Evolutionary conservation across 2,888 invertebrate genomes (phyloP).

Genomic region (Cephus runcator): DNA sequence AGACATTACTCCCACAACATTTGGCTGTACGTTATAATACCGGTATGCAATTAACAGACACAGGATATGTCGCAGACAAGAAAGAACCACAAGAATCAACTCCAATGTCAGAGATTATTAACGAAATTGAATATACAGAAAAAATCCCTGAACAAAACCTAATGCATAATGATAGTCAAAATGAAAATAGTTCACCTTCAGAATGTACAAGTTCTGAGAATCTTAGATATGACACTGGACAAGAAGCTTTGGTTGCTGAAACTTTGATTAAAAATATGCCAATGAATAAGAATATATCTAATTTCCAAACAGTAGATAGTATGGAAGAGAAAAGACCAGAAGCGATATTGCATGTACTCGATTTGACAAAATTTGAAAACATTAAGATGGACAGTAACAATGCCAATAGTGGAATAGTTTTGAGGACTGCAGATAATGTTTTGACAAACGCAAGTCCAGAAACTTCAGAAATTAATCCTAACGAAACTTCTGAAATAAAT

Average conservation of each 20-base stretch:
- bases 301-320: neutral
- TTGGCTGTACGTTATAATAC: slow-evolving; percentile 44
- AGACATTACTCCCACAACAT: slow-evolving; percentile 54
- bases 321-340: neutral
- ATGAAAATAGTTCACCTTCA: neutral
- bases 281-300: slow-evolving; percentile 20
- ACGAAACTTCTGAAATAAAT: slow-evolving; percentile 17
- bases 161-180: neutral
- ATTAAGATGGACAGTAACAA: no score
- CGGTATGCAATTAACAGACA: slow-evolving; percentile 17
- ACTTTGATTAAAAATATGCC: slow-evolving; percentile 1
- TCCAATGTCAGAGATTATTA: neutral
- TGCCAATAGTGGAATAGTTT: neutral
- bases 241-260: neutral
- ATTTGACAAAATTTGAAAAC: neutral
- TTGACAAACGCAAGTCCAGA: slow-evolving; percentile 8
- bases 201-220: neutral
- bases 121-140: neutral
- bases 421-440: neutral
- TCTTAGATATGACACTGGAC: neutral
- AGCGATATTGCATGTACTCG: neutral
- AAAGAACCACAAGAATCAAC: neutral
- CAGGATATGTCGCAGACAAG: neutral
- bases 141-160: neutral
- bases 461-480: slow-evolving; percentile 11